A percentile compares a stretch with the other conserved stretches of the same genome.
Evolutionary conservation across 2,797 vertebrate species (phyloP).

Genomic region (Cyprinodon diabolis): DNA sequence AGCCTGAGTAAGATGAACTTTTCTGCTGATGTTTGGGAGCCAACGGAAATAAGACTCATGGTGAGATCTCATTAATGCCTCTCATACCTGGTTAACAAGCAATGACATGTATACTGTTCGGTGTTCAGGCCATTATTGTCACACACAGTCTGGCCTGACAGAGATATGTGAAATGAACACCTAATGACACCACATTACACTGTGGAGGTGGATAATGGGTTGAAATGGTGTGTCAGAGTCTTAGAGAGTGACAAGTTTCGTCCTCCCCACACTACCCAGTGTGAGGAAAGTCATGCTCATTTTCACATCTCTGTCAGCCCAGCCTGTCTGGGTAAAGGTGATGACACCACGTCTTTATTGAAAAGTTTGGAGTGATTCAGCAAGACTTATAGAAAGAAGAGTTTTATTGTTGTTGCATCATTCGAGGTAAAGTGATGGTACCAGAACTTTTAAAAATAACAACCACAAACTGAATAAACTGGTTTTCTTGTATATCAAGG

Average conservation of each 20-base stretch:
- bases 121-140: constrained; percentile 1
- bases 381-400: not conserved
- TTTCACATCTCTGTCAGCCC: constrained; percentile 15
- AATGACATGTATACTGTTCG: not conserved
- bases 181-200: not conserved
- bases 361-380: not conserved
- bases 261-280: not conserved
- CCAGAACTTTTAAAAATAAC: not conserved
- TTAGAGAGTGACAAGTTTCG: constrained; percentile 4
- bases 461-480: not conserved
- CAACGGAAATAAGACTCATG: not conserved
- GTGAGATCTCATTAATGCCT: constrained; percentile 12
- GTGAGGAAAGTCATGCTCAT: not conserved
- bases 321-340: constrained; percentile 10
- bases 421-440: not conserved
- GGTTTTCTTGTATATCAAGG: too few species aligned
- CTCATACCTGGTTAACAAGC: constrained; percentile 9
- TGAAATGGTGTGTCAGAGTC: constrained; percentile 3
- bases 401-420: constrained; percentile 3
- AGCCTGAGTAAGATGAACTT: constrained; percentile 31
- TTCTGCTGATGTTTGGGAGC: constrained; percentile 2
- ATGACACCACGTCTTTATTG: constrained; percentile 7
- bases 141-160: constrained; percentile 2
- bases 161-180: constrained; percentile 3
- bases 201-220: constrained; percentile 1